Percentiles rank a stretch among this genome's conserved stretches.
Conservation (phyloP, 2,797 vertebrate genomes). For the Acropternis orthonyx region DNA sequence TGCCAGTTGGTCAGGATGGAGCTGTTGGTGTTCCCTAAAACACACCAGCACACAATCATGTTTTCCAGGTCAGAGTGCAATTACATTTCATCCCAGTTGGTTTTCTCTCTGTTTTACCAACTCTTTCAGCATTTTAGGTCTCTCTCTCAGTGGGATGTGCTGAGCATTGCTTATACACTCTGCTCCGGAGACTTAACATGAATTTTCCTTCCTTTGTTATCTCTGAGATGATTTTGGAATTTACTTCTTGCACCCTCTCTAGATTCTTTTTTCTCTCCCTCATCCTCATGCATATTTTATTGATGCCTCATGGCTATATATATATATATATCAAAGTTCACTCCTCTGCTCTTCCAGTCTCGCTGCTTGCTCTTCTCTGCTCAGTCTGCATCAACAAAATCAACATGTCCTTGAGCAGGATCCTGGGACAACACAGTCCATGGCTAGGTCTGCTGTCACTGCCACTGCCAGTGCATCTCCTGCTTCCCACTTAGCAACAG, state of each 20-base stretch:
- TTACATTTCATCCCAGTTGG: background rate
- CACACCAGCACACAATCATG: background rate
- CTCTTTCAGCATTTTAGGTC: background rate
- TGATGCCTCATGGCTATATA: background rate
- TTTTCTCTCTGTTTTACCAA: background rate
- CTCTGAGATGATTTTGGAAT: background rate
- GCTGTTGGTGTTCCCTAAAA: background rate
- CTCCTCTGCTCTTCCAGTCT: background rate
- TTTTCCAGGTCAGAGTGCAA: background rate
- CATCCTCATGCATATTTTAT: background rate
- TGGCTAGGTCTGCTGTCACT: background rate
- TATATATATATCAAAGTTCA: background rate
- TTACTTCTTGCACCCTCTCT: background rate
- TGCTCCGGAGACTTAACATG: background rate
- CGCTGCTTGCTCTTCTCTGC: background rate
- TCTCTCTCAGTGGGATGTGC: background rate
- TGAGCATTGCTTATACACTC: background rate
- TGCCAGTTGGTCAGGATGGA: background rate
- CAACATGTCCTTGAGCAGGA: background rate
- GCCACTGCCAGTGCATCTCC: background rate
- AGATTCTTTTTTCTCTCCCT: background rate
- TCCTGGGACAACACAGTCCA: background rate
- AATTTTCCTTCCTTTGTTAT: background rate
- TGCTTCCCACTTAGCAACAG: conserved; percentile 22
- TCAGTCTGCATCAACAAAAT: background rate